Evolutionary conservation across 2,888 invertebrate species (phyloP).

Genomic region (Drosophila setosimentum): DNA sequence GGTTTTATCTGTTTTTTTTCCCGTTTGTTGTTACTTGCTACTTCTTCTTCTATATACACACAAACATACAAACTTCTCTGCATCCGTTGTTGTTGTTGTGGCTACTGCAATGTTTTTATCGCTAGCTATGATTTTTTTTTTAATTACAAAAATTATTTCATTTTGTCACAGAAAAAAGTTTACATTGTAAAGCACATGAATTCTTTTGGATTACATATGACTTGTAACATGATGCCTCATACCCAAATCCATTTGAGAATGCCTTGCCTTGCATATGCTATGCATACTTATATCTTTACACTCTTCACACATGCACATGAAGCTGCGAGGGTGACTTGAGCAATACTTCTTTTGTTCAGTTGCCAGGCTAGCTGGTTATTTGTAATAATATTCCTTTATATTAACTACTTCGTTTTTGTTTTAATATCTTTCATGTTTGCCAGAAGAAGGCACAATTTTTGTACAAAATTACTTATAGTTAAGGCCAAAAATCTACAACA

Average conservation of each 20-base stretch:
- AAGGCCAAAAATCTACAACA: not conserved
- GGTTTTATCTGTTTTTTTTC: constrained; percentile 42
- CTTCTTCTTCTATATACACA: constrained; percentile 30
- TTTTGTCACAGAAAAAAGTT: constrained; percentile 43
- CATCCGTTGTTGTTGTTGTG: constrained; percentile 37
- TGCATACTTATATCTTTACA: not conserved
- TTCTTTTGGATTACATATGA: constrained; percentile 39
- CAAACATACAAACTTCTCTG: constrained; percentile 23
- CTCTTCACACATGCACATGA: not conserved
- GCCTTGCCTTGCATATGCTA: constrained; percentile 58
- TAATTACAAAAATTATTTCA: constrained; percentile 23
- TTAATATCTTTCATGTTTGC: not conserved
- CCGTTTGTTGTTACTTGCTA: constrained; percentile 51
- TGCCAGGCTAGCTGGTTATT: not conserved
- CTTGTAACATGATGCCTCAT: constrained; percentile 51
- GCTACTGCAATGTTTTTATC: constrained; percentile 38
- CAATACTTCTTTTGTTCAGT: not conserved
- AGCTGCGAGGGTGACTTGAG: constrained; percentile 38
- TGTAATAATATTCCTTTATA: not conserved
- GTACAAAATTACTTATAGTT: not conserved
- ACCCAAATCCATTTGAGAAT: constrained; percentile 54
- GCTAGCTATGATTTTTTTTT: constrained; percentile 24
- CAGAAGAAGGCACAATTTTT: not conserved
- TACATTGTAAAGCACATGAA: constrained; percentile 37
- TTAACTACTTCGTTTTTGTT: not conserved